A percentile compares a stretch with the other conserved stretches of the same genome.
These are phyloP conservation scores for Mimumesa dahlbomi DNA, from an alignment of 2,888 invertebrate genomes.

Conservation along the genomic window DNA sequence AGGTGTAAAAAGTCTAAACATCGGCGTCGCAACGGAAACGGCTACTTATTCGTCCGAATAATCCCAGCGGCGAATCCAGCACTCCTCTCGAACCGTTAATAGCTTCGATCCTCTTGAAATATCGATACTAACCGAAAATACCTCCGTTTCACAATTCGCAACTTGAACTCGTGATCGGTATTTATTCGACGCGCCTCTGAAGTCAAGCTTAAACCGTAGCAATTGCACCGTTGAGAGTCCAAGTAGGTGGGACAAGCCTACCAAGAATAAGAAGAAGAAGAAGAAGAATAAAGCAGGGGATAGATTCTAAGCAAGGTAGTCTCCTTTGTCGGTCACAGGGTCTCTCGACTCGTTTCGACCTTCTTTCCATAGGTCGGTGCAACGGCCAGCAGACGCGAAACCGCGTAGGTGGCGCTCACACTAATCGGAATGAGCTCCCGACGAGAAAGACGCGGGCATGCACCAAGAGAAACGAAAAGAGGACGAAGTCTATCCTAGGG, in stretches of 20 bases:
- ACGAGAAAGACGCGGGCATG: neutral
- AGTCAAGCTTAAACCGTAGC: conserved; percentile 22
- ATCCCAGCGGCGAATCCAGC: conserved; percentile 19
- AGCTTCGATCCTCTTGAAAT: conserved; percentile 26
- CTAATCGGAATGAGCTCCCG: conserved; percentile 38
- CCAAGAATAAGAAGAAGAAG: neutral
- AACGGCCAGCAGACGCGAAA: conserved; percentile 48
- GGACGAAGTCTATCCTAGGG: neutral
- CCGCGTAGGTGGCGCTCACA: conserved; percentile 47
- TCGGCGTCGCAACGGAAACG: conserved; percentile 26
- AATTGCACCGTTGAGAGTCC: neutral
- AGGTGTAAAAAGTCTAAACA: no score
- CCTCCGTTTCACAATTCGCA: conserved; percentile 1
- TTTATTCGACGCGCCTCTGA: neutral
- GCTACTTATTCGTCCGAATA: conserved; percentile 32
- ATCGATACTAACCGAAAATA: conserved; percentile 43
- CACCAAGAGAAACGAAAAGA: neutral
- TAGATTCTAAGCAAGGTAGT: conserved; percentile 6
- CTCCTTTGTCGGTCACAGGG: conserved; percentile 49
- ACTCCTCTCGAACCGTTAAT: conserved; percentile 20
- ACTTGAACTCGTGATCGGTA: conserved; percentile 3
- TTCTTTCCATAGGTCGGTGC: conserved; percentile 53
- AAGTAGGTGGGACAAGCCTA: neutral
- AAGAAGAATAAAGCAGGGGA: neutral
- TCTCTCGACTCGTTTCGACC: conserved; percentile 53